phyloP scores from a whole-genome alignment of 1,140 invertebrate genomes.

The Zaprionus inermis region DNA sequence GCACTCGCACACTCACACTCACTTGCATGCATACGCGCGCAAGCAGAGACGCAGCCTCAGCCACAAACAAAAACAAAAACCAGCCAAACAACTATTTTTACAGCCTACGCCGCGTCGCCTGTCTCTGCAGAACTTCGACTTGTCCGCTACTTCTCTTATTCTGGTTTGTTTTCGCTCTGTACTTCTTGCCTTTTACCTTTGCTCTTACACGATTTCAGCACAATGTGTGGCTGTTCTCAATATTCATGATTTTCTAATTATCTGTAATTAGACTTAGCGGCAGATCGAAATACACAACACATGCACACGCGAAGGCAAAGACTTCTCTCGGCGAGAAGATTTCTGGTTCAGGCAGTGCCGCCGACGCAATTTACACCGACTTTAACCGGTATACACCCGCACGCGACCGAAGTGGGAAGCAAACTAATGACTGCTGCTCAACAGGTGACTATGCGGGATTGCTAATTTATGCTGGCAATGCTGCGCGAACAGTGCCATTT shows the following conservation, averaged over 20 bases:
- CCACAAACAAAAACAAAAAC: constrained; percentile 46
- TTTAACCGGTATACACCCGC: constrained; percentile 41
- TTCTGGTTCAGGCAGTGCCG: constrained; percentile 41
- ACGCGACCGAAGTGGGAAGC: constrained; percentile 39
- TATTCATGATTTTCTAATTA: constrained; percentile 40
- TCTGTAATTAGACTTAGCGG: constrained; percentile 30
- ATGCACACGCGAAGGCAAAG: constrained; percentile 18
- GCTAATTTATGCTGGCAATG: not conserved
- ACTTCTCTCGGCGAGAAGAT: constrained; percentile 25
- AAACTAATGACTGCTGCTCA: constrained; percentile 52
- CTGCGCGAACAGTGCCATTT: not conserved
- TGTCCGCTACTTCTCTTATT: constrained; percentile 21
- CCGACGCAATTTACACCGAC: constrained; percentile 45
- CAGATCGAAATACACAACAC: constrained; percentile 30
- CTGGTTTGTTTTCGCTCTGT: not conserved
- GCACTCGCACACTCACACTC: constrained; percentile 24
- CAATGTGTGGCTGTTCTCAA: constrained; percentile 20
- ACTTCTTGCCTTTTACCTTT: constrained; percentile 31
- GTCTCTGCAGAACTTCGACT: constrained; percentile 37
- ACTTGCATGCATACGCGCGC: not conserved
- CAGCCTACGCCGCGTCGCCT: constrained; percentile 34
- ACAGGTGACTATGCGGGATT: constrained; percentile 38
- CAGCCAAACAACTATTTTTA: constrained; percentile 56
- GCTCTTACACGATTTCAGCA: constrained; percentile 24
- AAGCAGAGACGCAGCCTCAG: constrained; percentile 7